Conservation (phyloP, 2,888 invertebrate genomes). For the Lasiommata megera region DNA sequence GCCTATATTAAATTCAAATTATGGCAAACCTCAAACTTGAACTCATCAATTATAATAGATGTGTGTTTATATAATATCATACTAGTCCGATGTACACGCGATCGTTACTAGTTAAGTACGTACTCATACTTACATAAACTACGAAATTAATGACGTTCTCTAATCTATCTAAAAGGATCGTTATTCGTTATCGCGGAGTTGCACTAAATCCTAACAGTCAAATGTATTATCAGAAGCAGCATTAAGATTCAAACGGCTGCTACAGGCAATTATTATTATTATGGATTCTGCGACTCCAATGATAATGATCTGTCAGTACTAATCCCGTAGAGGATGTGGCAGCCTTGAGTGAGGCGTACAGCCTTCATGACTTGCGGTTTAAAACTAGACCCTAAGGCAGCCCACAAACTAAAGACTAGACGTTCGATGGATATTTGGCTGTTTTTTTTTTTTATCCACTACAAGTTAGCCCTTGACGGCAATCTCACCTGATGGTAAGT, state of each 20-base stretch:
- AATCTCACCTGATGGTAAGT: too few species aligned
- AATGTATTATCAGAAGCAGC: constrained; percentile 5
- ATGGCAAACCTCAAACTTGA: too few species aligned
- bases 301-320: constrained; percentile 21
- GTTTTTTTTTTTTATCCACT: too few species aligned
- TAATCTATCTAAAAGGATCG: constrained; percentile 1
- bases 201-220: not conserved
- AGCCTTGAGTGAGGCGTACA: constrained; percentile 20
- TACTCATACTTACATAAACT: not conserved
- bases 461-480: too few species aligned
- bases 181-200: not conserved
- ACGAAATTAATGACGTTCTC: not conserved
- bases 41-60: too few species aligned
- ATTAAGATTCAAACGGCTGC: not conserved
- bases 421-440: not conserved
- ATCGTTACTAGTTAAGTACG: not conserved
- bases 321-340: constrained; percentile 15
- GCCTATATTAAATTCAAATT: too few species aligned
- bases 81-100: not conserved
- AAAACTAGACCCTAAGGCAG: constrained; percentile 32
- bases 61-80: too few species aligned
- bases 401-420: not conserved
- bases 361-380: constrained; percentile 25
- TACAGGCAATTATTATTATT: constrained; percentile 2
- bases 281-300: constrained; percentile 18